Base-by-base conservation (phyloP, 1,140 invertebrate genomes). In the Daktulosphaira vitifoliae region DNA sequence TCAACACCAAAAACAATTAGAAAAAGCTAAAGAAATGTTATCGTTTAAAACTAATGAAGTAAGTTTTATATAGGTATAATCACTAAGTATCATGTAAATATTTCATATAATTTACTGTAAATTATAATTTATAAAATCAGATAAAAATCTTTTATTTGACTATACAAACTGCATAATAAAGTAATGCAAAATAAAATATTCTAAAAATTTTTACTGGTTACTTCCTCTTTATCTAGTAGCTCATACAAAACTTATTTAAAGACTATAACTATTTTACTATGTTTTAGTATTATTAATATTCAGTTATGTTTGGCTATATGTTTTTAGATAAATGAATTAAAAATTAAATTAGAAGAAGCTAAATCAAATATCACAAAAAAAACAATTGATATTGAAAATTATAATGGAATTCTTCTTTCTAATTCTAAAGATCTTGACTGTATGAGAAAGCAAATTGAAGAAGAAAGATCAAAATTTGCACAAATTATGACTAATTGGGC, bases 401-500 rank as follows among this genome's bases (percentile, higher is more conserved):
- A 46, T 0, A 62, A 62, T 18, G 42, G 26, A 33, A 33, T 62
- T 15, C 54, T 42, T n/a, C 7, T 7, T 13, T 26, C 2, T 46
- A 26, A 39, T 8, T 18, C 25, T 20, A 18, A 62, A 1, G 26
- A 62, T 1, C 15, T 46, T 3, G 18, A 62, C 20, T 15, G 18
- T 8, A 18, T 62, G 0, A 44, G 26, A 62, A 16, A 44, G 29
- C 56, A 62, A 48, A 62, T 62, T 22, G 56, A 62, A 48, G 56
- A 62, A 8, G 56, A 62, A n/a, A 48, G 56, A 6, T 29, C 42
- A 18, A 62, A 62, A 33, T 62, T 62, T 62, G 56, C 42, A 13
- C 39, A 62, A 46, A 62, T 62, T 29, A 62, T 62, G 42, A 62
- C 56, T 4, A 62, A 62, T 62, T 62, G 56, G 56, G 16, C 56